Conservation (phyloP, 2,888 invertebrate species). For the Pteria penguin region DNA sequence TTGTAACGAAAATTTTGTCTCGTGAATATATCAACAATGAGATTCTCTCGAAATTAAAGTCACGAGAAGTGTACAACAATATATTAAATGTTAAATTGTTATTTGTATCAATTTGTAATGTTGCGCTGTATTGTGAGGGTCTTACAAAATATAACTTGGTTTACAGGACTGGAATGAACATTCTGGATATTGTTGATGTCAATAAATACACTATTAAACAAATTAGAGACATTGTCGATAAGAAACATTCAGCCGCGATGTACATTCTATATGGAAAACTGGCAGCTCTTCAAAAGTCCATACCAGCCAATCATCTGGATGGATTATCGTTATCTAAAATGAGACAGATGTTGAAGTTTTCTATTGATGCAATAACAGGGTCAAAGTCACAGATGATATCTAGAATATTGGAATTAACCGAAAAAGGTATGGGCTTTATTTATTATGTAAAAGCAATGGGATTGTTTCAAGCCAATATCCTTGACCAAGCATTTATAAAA, state of each 20-base stretch:
- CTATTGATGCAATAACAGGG: constrained; percentile 1
- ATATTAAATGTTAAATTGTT: no score
- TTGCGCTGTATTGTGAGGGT: no score
- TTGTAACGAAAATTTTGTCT: no score
- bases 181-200: constrained; percentile 19
- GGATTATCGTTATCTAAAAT: constrained; percentile 18
- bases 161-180: constrained; percentile 13
- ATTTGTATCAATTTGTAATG: no score
- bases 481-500: no score
- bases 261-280: constrained; percentile 7
- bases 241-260: background rate
- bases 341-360: constrained; percentile 1
- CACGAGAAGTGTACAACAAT: no score
- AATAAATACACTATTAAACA: constrained; percentile 16
- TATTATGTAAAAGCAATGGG: no score
- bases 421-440: no score
- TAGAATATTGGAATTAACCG: constrained; percentile 5
- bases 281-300: background rate
- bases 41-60: no score
- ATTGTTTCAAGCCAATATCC: no score
- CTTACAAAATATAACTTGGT: no score
- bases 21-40: no score
- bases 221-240: constrained; percentile 13
- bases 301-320: constrained; percentile 10
- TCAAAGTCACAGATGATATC: constrained; percentile 19